Percentiles rank a stretch among this genome's conserved stretches.
phyloP scores from a whole-genome alignment of 2,888 invertebrate genomes.

The Campoplex capitator region DNA sequence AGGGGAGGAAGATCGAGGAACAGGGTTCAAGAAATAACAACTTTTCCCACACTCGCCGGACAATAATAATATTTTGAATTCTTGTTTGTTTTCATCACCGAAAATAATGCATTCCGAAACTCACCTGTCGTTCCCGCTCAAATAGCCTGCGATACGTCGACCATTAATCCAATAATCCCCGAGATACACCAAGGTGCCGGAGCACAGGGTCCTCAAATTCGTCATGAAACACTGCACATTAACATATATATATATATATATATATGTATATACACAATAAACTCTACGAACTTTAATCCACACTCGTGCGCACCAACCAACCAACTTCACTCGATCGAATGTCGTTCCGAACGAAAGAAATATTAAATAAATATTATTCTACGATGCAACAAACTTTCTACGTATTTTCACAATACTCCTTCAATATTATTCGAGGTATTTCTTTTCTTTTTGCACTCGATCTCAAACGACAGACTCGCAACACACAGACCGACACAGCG shows the following conservation, averaged over 20 bases:
- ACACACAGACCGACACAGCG: slow-evolving; percentile 74
- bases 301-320: slow-evolving; percentile 42
- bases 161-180: slow-evolving; percentile 72
- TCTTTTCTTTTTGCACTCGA: slow-evolving; percentile 4
- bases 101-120: neutral
- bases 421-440: neutral
- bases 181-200: slow-evolving; percentile 69
- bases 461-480: slow-evolving; percentile 54
- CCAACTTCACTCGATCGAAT: neutral
- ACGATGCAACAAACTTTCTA: neutral
- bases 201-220: slow-evolving; percentile 75
- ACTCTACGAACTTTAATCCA: slow-evolving; percentile 30
- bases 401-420: neutral
- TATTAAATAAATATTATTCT: neutral
- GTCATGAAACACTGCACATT: slow-evolving; percentile 80
- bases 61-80: neutral
- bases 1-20: neutral
- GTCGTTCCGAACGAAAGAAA: neutral
- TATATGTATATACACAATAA: slow-evolving; percentile 12
- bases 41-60: neutral
- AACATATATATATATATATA: neutral
- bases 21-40: neutral
- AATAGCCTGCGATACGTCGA: slow-evolving; percentile 72
- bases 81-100: neutral
- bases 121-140: slow-evolving; percentile 74